Conservation (phyloP, 2,797 vertebrate genomes). For the Otolemur crassicaudatus region DNA sequence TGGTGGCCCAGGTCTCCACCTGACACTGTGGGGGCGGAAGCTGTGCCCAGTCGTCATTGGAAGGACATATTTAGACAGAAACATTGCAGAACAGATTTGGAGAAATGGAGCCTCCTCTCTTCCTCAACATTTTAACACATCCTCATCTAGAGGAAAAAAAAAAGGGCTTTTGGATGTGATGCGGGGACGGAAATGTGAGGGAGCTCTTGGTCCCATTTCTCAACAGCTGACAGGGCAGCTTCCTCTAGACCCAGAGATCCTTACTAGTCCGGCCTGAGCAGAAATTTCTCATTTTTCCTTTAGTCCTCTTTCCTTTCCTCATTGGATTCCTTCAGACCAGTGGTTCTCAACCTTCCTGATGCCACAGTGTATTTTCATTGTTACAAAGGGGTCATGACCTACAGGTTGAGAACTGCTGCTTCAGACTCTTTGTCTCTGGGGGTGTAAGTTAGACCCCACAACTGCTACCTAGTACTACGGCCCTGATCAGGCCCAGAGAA, state of each 20-base stretch:
- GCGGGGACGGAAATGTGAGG: background rate
- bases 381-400: too few species aligned
- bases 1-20: too few species aligned
- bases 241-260: background rate
- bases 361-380: too few species aligned
- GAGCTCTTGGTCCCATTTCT: background rate
- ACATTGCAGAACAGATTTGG: conserved; percentile 42
- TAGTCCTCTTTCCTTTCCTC: background rate
- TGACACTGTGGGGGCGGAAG: too few species aligned
- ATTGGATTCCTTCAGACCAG: background rate
- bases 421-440: background rate
- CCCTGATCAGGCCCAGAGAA: background rate
- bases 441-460: background rate
- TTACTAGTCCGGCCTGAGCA: background rate
- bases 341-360: too few species aligned
- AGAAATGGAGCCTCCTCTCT: background rate
- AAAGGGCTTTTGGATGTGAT: background rate
- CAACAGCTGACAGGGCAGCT: background rate
- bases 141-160: conserved; percentile 12
- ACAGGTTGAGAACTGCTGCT: too few species aligned
- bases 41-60: too few species aligned
- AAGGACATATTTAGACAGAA: conserved; percentile 43
- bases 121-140: conserved; percentile 45
- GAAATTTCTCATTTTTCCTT: background rate
- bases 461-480: background rate